Conservation (phyloP, 2,888 invertebrate species). For the Pseudococcus longispinus region DNA sequence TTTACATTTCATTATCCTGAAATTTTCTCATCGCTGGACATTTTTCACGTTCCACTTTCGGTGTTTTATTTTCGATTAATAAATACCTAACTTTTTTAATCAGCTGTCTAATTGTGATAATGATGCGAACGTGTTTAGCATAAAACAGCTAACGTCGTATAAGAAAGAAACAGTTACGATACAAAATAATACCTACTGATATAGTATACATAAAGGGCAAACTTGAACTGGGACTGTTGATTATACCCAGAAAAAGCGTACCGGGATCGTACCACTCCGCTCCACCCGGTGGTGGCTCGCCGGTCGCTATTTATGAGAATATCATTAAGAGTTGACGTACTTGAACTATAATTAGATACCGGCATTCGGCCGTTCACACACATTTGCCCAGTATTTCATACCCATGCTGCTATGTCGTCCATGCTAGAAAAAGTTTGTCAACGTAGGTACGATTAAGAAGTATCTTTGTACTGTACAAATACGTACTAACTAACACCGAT, state of each 20-base stretch:
- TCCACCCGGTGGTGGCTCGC: not conserved
- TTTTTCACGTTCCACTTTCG: too few species aligned
- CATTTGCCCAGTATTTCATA: not conserved
- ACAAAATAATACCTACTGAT: not conserved
- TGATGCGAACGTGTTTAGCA: not conserved
- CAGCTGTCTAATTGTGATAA: not conserved
- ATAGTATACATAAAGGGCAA: not conserved
- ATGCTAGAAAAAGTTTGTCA: not conserved
- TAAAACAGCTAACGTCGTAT: not conserved
- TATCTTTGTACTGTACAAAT: too few species aligned
- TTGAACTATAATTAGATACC: constrained; percentile 36
- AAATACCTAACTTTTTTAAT: not conserved
- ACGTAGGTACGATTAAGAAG: not conserved
- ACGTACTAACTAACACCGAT: not conserved
- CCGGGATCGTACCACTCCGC: not conserved
- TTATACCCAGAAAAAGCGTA: not conserved
- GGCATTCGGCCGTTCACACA: constrained; percentile 25
- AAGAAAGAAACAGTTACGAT: not conserved
- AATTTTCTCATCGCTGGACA: too few species aligned
- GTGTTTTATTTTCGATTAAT: not conserved
- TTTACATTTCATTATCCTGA: too few species aligned
- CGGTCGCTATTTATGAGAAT: not conserved
- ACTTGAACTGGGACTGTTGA: not conserved
- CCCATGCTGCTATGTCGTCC: not conserved
- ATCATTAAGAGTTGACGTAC: constrained; percentile 22